Evolutionary conservation across 2,113 vertebrate species (phyloP).

Genomic region (Brienomyrus brachyistius): DNA sequence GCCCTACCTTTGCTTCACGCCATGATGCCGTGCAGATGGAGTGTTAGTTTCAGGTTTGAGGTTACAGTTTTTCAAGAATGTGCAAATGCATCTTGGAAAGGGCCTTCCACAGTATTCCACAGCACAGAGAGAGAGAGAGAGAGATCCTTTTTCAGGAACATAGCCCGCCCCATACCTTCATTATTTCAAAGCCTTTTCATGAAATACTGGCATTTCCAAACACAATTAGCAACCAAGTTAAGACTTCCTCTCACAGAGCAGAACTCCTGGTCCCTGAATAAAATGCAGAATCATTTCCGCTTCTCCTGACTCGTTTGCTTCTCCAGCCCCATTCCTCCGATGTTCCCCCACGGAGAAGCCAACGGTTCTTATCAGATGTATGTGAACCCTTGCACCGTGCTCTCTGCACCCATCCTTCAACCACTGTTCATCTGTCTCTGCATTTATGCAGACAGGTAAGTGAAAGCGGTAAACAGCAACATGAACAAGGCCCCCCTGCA

Average conservation of each 20-base stretch:
- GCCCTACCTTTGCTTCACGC: not conserved
- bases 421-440: not conserved
- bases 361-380: not conserved
- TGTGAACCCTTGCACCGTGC: not conserved
- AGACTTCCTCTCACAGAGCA: not conserved
- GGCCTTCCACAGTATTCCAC: not conserved
- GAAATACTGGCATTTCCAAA: not conserved
- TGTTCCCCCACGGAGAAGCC: not conserved
- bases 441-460: not conserved
- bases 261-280: not conserved
- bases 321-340: not conserved
- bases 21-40: not conserved
- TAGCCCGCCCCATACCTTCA: not conserved
- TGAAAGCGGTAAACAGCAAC: not conserved
- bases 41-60: not conserved
- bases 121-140: not conserved
- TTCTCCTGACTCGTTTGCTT: not conserved
- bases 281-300: not conserved
- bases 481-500: not conserved
- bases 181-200: not conserved
- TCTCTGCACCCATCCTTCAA: not conserved
- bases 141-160: not conserved
- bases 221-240: not conserved
- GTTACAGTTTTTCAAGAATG: not conserved
- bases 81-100: not conserved